Percentiles rank a stretch among this genome's conserved stretches.
Conservation (phyloP, 2,797 vertebrate species). For the Myripristis jacobus region DNA sequence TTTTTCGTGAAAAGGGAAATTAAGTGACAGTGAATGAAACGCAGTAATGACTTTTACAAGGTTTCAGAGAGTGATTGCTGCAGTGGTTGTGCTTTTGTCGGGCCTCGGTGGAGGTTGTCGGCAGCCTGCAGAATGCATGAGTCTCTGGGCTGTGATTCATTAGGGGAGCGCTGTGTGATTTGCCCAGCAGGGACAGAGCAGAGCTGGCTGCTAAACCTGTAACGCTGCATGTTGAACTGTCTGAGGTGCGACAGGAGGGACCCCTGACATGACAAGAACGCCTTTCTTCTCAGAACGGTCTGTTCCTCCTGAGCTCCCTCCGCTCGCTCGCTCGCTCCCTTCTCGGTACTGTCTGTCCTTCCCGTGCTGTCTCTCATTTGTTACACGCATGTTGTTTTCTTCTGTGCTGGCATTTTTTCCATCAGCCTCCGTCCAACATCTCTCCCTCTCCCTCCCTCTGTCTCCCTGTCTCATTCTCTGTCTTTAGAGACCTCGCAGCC, state of each 20-base stretch:
- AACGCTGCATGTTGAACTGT: conserved; percentile 52
- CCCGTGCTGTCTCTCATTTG: neutral
- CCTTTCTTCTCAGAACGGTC: conserved; percentile 6
- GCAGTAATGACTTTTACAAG: neutral
- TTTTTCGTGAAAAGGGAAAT: neutral
- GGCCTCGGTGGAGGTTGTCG: conserved; percentile 29
- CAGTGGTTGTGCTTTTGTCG: neutral
- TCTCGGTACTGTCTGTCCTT: neutral
- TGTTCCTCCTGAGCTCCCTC: neutral
- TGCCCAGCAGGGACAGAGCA: conserved; percentile 56
- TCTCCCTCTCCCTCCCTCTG: conserved; percentile 8
- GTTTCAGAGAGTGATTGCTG: conserved; percentile 1
- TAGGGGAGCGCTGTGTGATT: conserved; percentile 32
- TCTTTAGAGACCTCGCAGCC: conserved; percentile 92
- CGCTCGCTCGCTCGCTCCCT: neutral
- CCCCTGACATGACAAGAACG: conserved; percentile 34
- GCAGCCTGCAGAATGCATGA: conserved; percentile 21
- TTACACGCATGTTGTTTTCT: conserved; percentile 6
- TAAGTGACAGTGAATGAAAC: no score
- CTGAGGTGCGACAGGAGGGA: conserved; percentile 26
- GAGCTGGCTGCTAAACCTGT: conserved; percentile 41
- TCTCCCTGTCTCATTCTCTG: neutral
- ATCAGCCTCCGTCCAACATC: neutral
- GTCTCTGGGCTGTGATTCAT: conserved; percentile 51
- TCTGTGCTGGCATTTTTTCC: conserved; percentile 17